Evolutionary conservation across 2,888 invertebrate genomes (phyloP).

Genomic region (Chrysotoxum bicinctum): DNA sequence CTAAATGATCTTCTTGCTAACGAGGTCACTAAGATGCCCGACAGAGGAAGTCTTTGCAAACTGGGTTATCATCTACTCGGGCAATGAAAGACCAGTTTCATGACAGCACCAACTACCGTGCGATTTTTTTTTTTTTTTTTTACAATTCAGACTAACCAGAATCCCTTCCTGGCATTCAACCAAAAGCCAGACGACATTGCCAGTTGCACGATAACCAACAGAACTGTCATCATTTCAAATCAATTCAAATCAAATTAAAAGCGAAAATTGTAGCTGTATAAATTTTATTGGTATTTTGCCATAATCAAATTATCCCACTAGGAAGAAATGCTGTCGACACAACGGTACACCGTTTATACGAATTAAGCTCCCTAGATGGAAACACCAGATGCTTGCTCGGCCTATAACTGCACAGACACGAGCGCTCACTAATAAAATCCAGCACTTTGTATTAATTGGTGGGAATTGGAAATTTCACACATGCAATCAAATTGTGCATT

Average conservation of each 20-base stretch:
- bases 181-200: neutral
- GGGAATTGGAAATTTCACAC: constrained; percentile 59
- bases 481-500: constrained; percentile 46
- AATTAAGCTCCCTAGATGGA: neutral
- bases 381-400: constrained; percentile 1
- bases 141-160: constrained; percentile 1
- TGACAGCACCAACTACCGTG: neutral
- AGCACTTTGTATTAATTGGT: constrained; percentile 64
- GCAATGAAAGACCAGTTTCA: constrained; percentile 22
- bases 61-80: constrained; percentile 19
- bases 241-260: constrained; percentile 65
- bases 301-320: constrained; percentile 57
- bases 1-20: constrained; percentile 18
- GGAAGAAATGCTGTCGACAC: constrained; percentile 23
- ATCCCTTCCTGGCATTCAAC: constrained; percentile 7
- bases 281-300: constrained; percentile 46
- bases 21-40: constrained; percentile 45
- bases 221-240: constrained; percentile 54
- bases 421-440: constrained; percentile 35
- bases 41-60: neutral
- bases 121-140: neutral
- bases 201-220: neutral
- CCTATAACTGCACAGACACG: constrained; percentile 6
- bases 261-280: constrained; percentile 52
- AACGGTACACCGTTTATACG: constrained; percentile 51